Percentiles rank a stretch among this genome's conserved stretches.
These are phyloP conservation scores for Rhabditophanes sp. DNA, from an alignment of 2,888 invertebrate species.

Conservation along the genomic window DNA sequence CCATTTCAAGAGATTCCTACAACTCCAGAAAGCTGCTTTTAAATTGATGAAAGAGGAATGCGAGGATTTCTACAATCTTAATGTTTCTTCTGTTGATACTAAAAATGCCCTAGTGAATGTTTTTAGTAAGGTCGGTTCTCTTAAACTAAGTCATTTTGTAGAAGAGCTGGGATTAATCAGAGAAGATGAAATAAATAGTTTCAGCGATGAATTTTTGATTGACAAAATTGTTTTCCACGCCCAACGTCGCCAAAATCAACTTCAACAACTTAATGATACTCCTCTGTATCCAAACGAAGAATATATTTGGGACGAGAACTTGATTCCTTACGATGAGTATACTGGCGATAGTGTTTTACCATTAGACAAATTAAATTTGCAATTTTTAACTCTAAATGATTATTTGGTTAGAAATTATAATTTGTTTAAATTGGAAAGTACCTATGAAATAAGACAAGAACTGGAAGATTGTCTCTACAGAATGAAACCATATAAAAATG, in stretches of 20 bases:
- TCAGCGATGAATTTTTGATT: slow-evolving; percentile 8
- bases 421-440: slow-evolving; percentile 87
- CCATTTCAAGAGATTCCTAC: slow-evolving; percentile 80
- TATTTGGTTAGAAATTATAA: slow-evolving; percentile 91
- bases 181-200: slow-evolving; percentile 6
- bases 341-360: slow-evolving; percentile 76
- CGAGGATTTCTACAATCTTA: slow-evolving; percentile 69
- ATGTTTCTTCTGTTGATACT: slow-evolving; percentile 85
- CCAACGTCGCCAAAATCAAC: slow-evolving; percentile 47
- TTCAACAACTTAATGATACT: slow-evolving; percentile 88
- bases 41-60: slow-evolving; percentile 50
- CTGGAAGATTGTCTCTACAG: slow-evolving; percentile 89
- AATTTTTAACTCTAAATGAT: slow-evolving; percentile 92
- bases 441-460: slow-evolving; percentile 72
- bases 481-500: slow-evolving; percentile 70
- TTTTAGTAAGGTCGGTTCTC: slow-evolving; percentile 57
- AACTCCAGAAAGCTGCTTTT: slow-evolving; percentile 81
- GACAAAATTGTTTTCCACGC: slow-evolving; percentile 18
- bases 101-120: slow-evolving; percentile 50
- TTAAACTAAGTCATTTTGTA: slow-evolving; percentile 14
- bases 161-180: background rate
- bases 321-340: slow-evolving; percentile 91
- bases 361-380: slow-evolving; percentile 85
- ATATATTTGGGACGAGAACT: slow-evolving; percentile 95
- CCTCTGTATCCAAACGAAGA: slow-evolving; percentile 94